phyloP scores from a whole-genome alignment of 2,888 invertebrate genomes.

The Mythimna loreyi region DNA sequence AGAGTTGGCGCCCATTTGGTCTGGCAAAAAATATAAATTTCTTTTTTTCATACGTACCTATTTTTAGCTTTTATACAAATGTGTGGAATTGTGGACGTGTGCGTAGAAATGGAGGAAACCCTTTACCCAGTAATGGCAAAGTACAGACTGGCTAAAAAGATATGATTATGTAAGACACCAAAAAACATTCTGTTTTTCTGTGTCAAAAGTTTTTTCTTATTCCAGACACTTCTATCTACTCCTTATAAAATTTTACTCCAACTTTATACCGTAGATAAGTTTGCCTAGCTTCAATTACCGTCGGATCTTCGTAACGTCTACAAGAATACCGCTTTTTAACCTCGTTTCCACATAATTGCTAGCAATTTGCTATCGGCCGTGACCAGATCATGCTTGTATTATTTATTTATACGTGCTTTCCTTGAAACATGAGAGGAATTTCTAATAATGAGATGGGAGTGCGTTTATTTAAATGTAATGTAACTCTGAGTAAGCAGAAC shows the following conservation, averaged over 20 bases:
- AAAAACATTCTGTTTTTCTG: too few species aligned
- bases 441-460: background rate
- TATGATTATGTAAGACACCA: too few species aligned
- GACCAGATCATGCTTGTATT: constrained; percentile 36
- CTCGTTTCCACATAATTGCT: constrained; percentile 45
- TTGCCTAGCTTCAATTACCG: constrained; percentile 34
- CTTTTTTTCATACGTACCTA: too few species aligned
- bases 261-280: background rate
- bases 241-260: background rate
- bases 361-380: constrained; percentile 42
- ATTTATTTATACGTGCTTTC: constrained; percentile 41
- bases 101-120: too few species aligned
- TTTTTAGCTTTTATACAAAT: too few species aligned
- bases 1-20: too few species aligned
- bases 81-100: too few species aligned
- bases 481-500: background rate
- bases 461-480: background rate
- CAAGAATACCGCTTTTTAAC: constrained; percentile 30
- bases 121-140: too few species aligned
- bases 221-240: background rate
- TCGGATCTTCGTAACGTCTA: constrained; percentile 16
- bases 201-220: too few species aligned
- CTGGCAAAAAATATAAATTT: too few species aligned
- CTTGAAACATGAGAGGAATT: constrained; percentile 14
- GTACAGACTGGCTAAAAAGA: too few species aligned